Evolutionary conservation across 2,888 invertebrate genomes (phyloP), one percentile per base, ranked within the genome.

Genomic region (Chromoteleia sp.): DNA sequence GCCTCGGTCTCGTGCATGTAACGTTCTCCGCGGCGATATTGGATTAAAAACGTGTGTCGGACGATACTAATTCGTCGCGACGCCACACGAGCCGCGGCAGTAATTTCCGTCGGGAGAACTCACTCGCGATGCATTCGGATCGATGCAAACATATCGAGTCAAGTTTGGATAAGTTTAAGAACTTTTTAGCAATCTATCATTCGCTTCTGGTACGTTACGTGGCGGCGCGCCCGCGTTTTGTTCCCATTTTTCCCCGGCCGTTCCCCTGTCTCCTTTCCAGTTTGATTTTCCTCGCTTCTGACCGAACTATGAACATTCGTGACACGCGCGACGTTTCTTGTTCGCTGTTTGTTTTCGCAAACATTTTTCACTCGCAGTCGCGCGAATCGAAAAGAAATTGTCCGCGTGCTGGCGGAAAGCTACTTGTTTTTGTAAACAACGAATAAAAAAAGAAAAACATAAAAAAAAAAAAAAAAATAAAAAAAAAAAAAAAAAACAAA

Each of bases 11-110:
- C 74, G 52, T 74, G 65, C 45, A 45, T 74, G 65, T 65, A 75
- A 67, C 48, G 75, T 30, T 30, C 12, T 19, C 39, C 41, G 25
- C 25, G 15, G 30, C 50, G 30, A 79, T 79, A 79, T 80, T 74
- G 61, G 70, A 80, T 80, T 80, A 80, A 80, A 80, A 80, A 80
- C 79, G 73, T 74, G 79, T 65, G 68, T 54, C 48, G 21, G 61
- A 48, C 41, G 50, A 68, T 68, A 70, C 68, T 74, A 80, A 74
- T 68, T 70, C 68, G 56, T 52, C 39, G 74, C 45, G 74, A 73
- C 67, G 68, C 61, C 67, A 73, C 54, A 61, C 73, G 67, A n/a
- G 43, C 78, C 58, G 65, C 65, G 17, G 54, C 25, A 68, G 73
- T 73, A 79, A 79, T 79, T 73, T 79, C 54, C 59, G 79, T 79